A percentile compares a stretch with the other conserved stretches of the same genome.
Evolutionary conservation across 2,113 vertebrate genomes (phyloP).

Genomic region (Craseonycteris thonglongyai): DNA sequence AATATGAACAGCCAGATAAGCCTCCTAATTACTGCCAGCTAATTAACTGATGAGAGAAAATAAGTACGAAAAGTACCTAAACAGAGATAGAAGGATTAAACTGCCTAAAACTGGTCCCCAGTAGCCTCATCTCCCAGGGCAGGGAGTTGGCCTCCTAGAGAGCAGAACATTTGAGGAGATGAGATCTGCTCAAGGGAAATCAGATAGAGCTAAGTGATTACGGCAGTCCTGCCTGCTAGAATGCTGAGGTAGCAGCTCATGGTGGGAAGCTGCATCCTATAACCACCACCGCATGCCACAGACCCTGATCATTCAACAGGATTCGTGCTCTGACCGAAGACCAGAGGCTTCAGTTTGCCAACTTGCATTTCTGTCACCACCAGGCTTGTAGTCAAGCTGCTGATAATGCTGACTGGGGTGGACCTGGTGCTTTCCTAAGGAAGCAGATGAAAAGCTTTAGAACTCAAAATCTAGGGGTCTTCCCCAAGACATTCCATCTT

Average conservation of each 20-base stretch:
- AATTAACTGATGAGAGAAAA: constrained; percentile 18
- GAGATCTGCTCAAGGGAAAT: background rate
- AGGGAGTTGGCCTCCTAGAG: background rate
- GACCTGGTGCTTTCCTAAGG: background rate
- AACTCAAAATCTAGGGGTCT: background rate
- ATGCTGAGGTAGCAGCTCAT: background rate
- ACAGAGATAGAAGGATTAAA: background rate
- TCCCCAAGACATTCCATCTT: background rate
- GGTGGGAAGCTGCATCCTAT: too few species aligned
- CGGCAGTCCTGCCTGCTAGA: background rate
- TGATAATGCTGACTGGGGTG: background rate
- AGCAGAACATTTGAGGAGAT: background rate
- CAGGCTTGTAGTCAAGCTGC: background rate
- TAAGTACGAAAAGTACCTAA: background rate
- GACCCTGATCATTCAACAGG: background rate
- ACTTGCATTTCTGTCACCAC: background rate
- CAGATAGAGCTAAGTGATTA: background rate
- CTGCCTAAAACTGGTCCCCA: background rate
- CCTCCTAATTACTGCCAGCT: background rate
- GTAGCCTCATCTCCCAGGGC: background rate
- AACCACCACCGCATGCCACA: background rate
- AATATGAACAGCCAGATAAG: background rate
- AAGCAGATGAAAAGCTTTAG: background rate
- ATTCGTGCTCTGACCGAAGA: background rate
- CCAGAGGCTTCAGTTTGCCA: background rate